A percentile compares a stretch with the other conserved stretches of the same genome.
phyloP scores from a whole-genome alignment of 1,140 invertebrate species.

The Meloidogyne chitwoodi region DNA sequence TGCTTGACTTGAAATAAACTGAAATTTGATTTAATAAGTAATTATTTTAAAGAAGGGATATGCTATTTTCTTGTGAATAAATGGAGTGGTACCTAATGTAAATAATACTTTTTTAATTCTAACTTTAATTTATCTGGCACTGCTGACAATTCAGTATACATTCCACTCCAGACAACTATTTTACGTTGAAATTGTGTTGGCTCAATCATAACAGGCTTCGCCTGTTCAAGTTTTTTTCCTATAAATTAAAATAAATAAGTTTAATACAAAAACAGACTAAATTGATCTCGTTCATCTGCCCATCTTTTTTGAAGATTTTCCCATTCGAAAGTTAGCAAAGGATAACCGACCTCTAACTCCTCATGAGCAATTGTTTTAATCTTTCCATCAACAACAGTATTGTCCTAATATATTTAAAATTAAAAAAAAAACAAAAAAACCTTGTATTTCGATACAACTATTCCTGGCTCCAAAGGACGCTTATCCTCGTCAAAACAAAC shows the following conservation, averaged over 20 bases:
- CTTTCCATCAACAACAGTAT: slow-evolving; percentile 82
- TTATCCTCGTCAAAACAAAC: no score
- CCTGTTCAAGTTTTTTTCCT: background rate
- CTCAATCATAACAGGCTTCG: background rate
- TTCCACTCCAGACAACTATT: background rate
- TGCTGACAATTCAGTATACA: background rate
- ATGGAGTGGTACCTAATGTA: no score
- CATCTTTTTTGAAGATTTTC: background rate
- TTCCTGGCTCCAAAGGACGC: slow-evolving; percentile 8
- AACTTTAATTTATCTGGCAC: background rate
- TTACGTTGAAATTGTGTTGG: background rate
- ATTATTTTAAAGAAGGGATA: background rate
- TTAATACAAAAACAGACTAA: background rate
- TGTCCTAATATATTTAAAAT: slow-evolving; percentile 67
- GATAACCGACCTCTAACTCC: background rate
- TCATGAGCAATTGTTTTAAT: slow-evolving; percentile 80
- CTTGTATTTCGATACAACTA: slow-evolving; percentile 44
- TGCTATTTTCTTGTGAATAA: no score
- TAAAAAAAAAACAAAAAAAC: slow-evolving; percentile 15
- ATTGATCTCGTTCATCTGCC: background rate
- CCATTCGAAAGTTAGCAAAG: background rate
- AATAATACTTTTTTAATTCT: no score
- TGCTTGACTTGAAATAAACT: background rate
- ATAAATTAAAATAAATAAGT: background rate
- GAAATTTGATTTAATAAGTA: background rate